Base-by-base conservation (phyloP, 2,113 vertebrate species). In the Microcebus ravelobensis region DNA sequence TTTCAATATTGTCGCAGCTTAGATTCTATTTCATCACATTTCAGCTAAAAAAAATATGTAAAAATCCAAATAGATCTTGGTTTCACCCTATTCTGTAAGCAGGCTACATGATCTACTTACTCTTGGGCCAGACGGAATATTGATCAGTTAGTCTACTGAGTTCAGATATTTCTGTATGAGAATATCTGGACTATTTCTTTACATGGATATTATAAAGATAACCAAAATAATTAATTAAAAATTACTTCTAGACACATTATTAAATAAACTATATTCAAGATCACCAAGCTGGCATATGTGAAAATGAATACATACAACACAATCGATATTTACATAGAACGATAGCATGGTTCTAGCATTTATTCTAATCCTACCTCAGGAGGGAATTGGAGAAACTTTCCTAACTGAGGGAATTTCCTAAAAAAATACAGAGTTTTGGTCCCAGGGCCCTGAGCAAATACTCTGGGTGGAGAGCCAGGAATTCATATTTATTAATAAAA, bases 381-480 rank as follows among this genome's bases (percentile, higher is more conserved):
- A 63, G 23, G 31, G 45, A 90, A 88, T 55, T 90, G 12, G 39
- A 91, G 52, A 94, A 97, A 90, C 4, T 55, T 92, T 74, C 7
- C 65, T 90, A 84, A 86, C 27, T 42, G 31, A 61, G 39, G 0
- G 68, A 48, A 70, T 21, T 91, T 95, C 5, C 77, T 91, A 68
- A 90, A 96, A 96, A 92, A 90, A 52, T n/a, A 65, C 15, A 67
- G 15, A 61, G 80, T 89, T 88, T 34, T 90, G 11, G 14, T 84
- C 25, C 17, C 8, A 89, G 65, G 11, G 0, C 42, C 61, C 63
- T 77, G 57, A 93, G 55, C 42, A 87, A 83, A 90, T 84, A 67
- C 83, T 2, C 48, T 67, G 25, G 39, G 42, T 50, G 42, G 4
- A 14, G 11, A 94, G 48, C 39, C 55, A 84, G 67, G 27, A 94